Evolutionary conservation across 2,888 invertebrate species (phyloP).

Genomic region (Hirudinaria manillensis): DNA sequence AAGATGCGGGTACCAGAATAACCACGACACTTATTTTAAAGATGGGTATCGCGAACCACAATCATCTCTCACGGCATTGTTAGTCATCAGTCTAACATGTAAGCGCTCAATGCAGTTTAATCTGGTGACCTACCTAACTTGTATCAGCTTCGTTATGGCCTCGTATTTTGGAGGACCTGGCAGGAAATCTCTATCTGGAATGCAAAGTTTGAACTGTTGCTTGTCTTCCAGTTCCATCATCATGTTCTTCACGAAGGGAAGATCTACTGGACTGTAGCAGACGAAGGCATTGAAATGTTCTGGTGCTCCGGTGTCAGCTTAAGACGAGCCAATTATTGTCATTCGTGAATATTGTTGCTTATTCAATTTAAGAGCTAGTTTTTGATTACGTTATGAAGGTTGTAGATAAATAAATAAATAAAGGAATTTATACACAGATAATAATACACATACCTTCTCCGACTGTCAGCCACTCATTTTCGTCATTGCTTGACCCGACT

Average conservation of each 20-base stretch:
- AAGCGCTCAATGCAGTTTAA: neutral
- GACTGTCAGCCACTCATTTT: no score
- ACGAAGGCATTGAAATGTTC: constrained; percentile 49
- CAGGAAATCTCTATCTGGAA: constrained; percentile 47
- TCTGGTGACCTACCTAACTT: constrained; percentile 43
- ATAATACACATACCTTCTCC: no score
- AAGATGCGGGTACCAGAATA: no score
- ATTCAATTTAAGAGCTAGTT: neutral
- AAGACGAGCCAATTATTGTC: constrained; percentile 24
- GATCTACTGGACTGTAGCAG: constrained; percentile 45
- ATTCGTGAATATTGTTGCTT: neutral
- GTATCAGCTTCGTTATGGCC: constrained; percentile 47
- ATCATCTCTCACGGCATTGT: neutral
- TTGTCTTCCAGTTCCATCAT: constrained; percentile 43
- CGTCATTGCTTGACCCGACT: no score
- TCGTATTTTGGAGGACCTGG: constrained; percentile 45
- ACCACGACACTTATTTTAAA: no score
- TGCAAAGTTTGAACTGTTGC: constrained; percentile 45
- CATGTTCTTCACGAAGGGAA: constrained; percentile 46
- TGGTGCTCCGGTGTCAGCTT: constrained; percentile 41
- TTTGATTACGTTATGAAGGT: no score
- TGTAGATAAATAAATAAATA: no score
- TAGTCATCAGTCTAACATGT: no score
- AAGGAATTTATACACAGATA: no score
- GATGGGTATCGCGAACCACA: no score